A percentile compares a stretch with the other conserved stretches of the same genome.
Conservation (phyloP, 2,113 vertebrate genomes). For the Seriola quinqueradiata region DNA sequence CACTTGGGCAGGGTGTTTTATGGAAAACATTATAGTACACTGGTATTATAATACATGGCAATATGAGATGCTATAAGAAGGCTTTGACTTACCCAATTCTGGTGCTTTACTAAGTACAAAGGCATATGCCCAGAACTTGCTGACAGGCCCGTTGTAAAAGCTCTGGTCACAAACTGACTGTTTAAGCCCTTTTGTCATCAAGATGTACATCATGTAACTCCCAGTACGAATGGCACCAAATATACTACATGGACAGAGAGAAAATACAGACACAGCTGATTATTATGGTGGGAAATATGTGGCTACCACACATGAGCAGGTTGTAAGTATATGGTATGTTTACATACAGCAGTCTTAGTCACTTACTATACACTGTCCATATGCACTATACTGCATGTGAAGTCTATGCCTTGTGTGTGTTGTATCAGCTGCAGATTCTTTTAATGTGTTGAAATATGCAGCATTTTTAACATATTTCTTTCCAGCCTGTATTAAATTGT, state of each 20-base stretch:
- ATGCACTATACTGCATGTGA: background rate
- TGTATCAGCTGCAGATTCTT: background rate
- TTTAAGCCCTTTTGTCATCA: slow-evolving; percentile 99
- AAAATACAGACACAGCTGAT: background rate
- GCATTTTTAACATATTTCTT: background rate
- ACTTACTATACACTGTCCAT: background rate
- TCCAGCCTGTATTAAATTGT: background rate
- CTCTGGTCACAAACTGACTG: slow-evolving; percentile 99
- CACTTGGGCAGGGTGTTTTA: background rate
- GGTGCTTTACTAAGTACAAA: slow-evolving; percentile 99
- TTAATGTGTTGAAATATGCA: background rate
- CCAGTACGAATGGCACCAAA: slow-evolving; percentile 98
- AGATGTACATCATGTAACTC: slow-evolving; percentile 96
- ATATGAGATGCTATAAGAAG: background rate
- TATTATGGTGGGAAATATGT: background rate
- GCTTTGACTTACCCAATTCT: slow-evolving; percentile 92
- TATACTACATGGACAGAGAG: slow-evolving; percentile 87
- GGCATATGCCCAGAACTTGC: slow-evolving; percentile 99
- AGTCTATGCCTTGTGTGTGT: background rate
- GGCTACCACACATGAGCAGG: background rate
- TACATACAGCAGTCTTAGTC: background rate
- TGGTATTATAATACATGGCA: background rate
- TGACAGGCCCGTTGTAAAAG: slow-evolving; percentile 99
- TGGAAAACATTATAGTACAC: background rate
- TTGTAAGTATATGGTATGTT: background rate